Base-by-base conservation (phyloP, 2,888 invertebrate species). In the Dugesia japonica region DNA sequence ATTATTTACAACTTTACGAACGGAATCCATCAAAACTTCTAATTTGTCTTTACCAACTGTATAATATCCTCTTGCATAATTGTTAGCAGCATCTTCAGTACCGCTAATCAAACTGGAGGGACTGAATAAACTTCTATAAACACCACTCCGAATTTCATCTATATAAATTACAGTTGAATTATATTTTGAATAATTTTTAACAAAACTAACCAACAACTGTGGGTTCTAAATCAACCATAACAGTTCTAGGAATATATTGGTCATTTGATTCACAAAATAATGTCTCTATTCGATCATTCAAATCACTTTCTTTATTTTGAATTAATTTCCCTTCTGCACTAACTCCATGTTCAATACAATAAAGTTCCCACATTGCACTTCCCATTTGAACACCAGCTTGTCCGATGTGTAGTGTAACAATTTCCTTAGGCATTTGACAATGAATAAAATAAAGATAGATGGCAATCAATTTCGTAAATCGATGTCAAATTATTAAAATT, bases 71-170 rank as follows among this genome's bases (percentile, higher is more conserved):
- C 90, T 83, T 0, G 91, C 90, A 82, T 89, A 92, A 84, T 91
- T 91, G 82, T 90, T 91, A 0, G 91, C 90, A 0, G 91, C 90
- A 85, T 92, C 91, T 84, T 91, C 91, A 84, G 90, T 91, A 13
- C 91, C 81, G 79, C 83, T 84, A 75, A 85, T 81, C 74, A 83
- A 79, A 76, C 83, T 82, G 71, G 83, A 82, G 7, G 83, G 83
- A 78, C 83, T 83, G 78, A 82, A 83, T 26, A 83, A 79, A 75
- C 81, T 81, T 26, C 82, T 78, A 78, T 83, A 82, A 0, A 81
- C 78, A 17, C 82, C 82, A 20, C 81, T 81, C 7, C 82, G 78
- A 26, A 82, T 80, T 78, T 83, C 82, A 78, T 82, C 82, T 82
- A 72, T n/a, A 13, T 20, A 13, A n/a, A n/a, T n/a, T n/a, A n/a